Percentiles rank a stretch among this genome's conserved stretches.
Evolutionary conservation across 2,888 invertebrate species (phyloP).

Genomic region (Acholoe squamosa): DNA sequence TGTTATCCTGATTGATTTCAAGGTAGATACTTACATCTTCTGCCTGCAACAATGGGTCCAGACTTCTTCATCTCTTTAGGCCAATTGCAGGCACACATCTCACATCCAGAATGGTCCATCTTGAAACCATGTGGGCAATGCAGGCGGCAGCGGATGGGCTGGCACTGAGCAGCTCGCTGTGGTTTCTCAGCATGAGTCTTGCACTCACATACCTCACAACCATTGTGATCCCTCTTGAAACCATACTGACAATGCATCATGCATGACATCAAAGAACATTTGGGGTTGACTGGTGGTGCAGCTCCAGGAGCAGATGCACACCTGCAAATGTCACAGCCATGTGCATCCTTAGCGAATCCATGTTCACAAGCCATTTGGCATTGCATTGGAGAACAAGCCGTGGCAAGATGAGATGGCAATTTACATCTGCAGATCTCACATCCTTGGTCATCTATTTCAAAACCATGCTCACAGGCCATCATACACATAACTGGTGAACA

Average conservation of each 20-base stretch:
- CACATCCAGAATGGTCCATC: background rate
- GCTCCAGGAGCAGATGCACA: background rate
- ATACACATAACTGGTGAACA: slow-evolving; percentile 54
- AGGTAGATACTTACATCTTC: slow-evolving; percentile 58
- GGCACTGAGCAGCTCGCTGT: background rate
- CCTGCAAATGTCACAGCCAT: slow-evolving; percentile 61
- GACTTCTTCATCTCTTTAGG: slow-evolving; percentile 6
- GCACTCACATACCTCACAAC: slow-evolving; percentile 68
- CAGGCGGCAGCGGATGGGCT: slow-evolving; percentile 21
- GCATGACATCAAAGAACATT: slow-evolving; percentile 59
- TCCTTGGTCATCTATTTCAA: slow-evolving; percentile 63
- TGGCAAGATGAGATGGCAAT: too few species aligned
- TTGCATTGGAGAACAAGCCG: slow-evolving; percentile 23
- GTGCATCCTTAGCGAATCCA: slow-evolving; percentile 61
- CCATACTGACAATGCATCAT: slow-evolving; percentile 67
- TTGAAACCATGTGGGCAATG: slow-evolving; percentile 50
- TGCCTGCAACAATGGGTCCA: slow-evolving; percentile 40
- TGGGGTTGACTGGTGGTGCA: background rate
- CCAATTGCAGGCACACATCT: slow-evolving; percentile 49
- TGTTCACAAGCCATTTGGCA: slow-evolving; percentile 64
- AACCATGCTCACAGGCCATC: slow-evolving; percentile 68
- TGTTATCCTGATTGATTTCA: too few species aligned
- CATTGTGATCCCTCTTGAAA: slow-evolving; percentile 66
- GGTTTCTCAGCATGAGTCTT: background rate
- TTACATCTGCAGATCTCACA: slow-evolving; percentile 64